Base-by-base conservation (phyloP, 2,888 invertebrate genomes). In the Drosophila limbata region DNA sequence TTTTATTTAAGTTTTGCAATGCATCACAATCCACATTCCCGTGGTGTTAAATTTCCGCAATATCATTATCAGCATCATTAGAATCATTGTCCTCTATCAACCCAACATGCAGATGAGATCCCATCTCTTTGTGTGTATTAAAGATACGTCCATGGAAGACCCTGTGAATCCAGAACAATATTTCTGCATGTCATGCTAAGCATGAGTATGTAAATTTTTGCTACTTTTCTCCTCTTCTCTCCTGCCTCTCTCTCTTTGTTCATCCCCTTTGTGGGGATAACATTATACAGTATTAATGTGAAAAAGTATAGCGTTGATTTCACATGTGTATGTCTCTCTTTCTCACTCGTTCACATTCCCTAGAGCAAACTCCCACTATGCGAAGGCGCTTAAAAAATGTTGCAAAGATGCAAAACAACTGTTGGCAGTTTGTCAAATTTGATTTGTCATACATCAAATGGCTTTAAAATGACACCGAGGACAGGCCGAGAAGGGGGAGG, bases 401-500 rank as follows among this genome's bases (percentile, higher is more conserved):
- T 75, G 66, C 73, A 87, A 85, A 85, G 79, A 85, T 85, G 88
- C 88, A 89, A 85, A 85, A 89, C 81, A 85, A 89, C 88, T 81
- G 85, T 84, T 89, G 89, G 85, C 85, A 86, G 89, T 87, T 86
- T 88, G 89, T 86, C 85, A 86, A 89, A 86, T 86, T 86, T 86
- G 85, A 86, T 86, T 86, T 87, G 85, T 89, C 85, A 86, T 86
- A 89, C 82, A 85, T 85, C 89, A 89, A 85, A 89, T 85, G 84
- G 72, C 84, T 85, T 89, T 84, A 84, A 85, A 84, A 81, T 88
- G 89, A 88, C 84, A 53, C 33, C 37, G 57, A 47, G 47, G 69
- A 59, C 85, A 78, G 60, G 35, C 57, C 57, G 44, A 47, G 37
- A 55, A 21, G 19, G 39, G 10, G 37, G 57, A 28, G 19, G n/a